Conservation (phyloP, 1,140 invertebrate genomes). For the Danaus plexippus region DNA sequence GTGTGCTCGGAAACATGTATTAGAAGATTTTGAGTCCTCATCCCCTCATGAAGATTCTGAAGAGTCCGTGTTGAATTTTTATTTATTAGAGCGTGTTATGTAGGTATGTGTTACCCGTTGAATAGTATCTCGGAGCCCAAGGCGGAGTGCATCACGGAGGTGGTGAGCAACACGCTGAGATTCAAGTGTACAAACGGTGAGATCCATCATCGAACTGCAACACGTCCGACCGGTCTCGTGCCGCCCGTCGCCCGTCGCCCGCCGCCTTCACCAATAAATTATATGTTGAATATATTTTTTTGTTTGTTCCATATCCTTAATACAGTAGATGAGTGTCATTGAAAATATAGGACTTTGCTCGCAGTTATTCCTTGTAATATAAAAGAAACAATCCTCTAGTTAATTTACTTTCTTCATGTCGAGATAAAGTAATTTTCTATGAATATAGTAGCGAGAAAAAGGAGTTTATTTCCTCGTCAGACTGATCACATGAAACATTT, state of each 20-base stretch:
- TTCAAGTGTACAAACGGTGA: not conserved
- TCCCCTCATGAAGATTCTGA: conserved; percentile 4
- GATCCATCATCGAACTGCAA: no score
- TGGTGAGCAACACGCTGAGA: not conserved
- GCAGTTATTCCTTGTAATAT: no score
- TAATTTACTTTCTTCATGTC: no score
- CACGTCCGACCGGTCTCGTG: no score
- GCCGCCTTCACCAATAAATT: conserved; percentile 16
- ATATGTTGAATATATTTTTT: conserved; percentile 16
- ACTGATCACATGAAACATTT: no score
- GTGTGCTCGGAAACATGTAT: not conserved
- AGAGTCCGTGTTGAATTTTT: conserved; percentile 7
- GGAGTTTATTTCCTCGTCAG: no score
- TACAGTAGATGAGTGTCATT: no score
- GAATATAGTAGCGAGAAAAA: no score
- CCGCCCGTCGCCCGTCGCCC: no score
- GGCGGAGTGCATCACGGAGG: conserved; percentile 3
- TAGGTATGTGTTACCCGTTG: conserved; percentile 4
- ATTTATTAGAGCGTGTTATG: conserved; percentile 11
- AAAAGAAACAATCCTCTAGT: no score
- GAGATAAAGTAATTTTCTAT: no score
- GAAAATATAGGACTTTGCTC: no score
- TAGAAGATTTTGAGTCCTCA: not conserved
- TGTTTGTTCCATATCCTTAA: conserved; percentile 1
- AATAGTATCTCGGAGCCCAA: conserved; percentile 9